Evolutionary conservation across 2,113 vertebrate genomes (phyloP).

Genomic region (Malurus elegans): DNA sequence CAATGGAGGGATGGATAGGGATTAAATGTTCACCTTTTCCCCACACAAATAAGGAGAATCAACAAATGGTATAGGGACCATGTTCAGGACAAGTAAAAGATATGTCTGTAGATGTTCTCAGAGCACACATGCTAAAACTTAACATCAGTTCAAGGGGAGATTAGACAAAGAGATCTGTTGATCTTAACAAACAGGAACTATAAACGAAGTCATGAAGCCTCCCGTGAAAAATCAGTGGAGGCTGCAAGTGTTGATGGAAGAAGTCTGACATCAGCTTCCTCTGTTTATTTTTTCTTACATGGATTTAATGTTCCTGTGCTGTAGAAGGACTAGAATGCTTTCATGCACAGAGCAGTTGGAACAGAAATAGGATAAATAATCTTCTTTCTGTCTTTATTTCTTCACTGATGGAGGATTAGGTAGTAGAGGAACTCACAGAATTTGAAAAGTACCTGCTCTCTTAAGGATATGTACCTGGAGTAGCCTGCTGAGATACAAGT

Average conservation of each 20-base stretch:
- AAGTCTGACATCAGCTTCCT: background rate
- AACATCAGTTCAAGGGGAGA: background rate
- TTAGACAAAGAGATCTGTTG: background rate
- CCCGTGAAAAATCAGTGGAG: background rate
- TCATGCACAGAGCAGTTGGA: background rate
- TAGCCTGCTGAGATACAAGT: background rate
- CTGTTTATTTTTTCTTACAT: background rate
- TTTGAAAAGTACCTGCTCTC: background rate
- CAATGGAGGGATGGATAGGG: background rate
- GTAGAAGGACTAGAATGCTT: background rate
- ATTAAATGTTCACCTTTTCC: background rate
- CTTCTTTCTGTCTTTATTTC: background rate
- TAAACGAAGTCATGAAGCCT: background rate
- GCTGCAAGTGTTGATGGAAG: background rate
- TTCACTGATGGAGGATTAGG: background rate
- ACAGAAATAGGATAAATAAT: background rate
- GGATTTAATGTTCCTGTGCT: background rate
- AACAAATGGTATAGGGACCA: background rate
- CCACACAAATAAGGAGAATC: background rate
- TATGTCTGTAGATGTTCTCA: background rate
- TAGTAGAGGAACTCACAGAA: background rate
- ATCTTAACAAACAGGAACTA: background rate
- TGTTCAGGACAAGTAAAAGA: background rate
- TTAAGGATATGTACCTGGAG: background rate
- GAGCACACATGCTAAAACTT: background rate